These are phyloP conservation scores for Andinoacara biseriatus DNA, from an alignment of 2,113 vertebrate species.

Conservation along the genomic window DNA sequence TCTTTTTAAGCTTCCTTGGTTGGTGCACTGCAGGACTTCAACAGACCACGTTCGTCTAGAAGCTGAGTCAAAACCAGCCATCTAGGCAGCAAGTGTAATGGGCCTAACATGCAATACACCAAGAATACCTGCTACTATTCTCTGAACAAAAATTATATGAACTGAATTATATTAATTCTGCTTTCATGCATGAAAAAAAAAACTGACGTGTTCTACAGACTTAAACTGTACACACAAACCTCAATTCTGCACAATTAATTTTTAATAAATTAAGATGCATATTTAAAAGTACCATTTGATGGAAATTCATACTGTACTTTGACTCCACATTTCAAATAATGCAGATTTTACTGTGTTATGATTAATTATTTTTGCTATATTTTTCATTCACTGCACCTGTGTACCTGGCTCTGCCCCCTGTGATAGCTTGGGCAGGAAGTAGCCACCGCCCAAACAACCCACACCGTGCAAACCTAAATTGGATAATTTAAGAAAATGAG, in stretches of 20 bases:
- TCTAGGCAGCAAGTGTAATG: background rate
- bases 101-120: background rate
- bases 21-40: conserved; percentile 1
- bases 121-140: background rate
- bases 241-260: background rate
- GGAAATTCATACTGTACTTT: too few relatives aligned
- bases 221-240: background rate
- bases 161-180: background rate
- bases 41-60: background rate
- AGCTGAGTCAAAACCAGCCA: background rate
- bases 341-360: background rate
- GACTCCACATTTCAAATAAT: background rate
- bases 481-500: background rate
- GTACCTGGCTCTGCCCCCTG: accelerated
- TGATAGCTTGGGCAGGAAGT: background rate
- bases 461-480: background rate
- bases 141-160: background rate
- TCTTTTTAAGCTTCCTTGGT: background rate
- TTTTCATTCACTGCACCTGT: background rate
- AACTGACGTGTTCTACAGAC: background rate
- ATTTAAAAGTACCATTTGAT: too few relatives aligned
- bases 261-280: too few relatives aligned
- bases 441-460: background rate
- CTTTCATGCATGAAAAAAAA: background rate
- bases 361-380: background rate